Evolutionary conservation across 2,113 vertebrate genomes (phyloP).

Genomic region (Apodemus sylvaticus): DNA sequence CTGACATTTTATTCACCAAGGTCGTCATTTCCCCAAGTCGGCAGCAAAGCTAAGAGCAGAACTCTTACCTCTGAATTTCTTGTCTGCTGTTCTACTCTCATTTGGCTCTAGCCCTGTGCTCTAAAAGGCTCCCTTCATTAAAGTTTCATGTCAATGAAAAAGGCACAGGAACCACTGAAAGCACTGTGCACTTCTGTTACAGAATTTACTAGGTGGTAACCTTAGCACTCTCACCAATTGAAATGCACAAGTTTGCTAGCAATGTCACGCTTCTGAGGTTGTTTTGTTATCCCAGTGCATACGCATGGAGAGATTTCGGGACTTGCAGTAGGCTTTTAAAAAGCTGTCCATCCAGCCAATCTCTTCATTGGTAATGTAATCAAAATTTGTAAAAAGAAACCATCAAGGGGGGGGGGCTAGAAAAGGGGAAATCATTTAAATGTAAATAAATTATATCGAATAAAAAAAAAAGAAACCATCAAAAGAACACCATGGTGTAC

Average conservation of each 20-base stretch:
- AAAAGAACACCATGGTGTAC: neutral
- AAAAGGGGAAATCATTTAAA: no score
- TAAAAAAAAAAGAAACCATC: conserved; percentile 3
- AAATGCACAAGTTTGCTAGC: conserved; percentile 56
- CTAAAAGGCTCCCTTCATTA: conserved; percentile 47
- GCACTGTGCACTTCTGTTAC: neutral
- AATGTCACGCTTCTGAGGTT: conserved; percentile 40
- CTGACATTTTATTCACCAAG: neutral
- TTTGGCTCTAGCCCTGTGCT: neutral
- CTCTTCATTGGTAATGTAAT: neutral
- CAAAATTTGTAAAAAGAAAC: conserved; percentile 18
- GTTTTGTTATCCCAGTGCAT: neutral
- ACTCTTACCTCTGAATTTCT: conserved; percentile 25
- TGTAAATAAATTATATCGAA: no score
- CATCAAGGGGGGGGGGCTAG: no score
- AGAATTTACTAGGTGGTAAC: conserved; percentile 28
- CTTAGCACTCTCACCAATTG: neutral
- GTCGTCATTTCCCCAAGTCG: conserved; percentile 23
- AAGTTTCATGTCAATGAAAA: conserved; percentile 49
- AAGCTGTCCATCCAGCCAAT: neutral
- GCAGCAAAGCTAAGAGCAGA: neutral
- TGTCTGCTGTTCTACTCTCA: neutral
- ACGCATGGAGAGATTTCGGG: neutral
- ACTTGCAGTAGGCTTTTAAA: conserved; percentile 19
- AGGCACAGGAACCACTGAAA: conserved; percentile 37